A percentile compares a stretch with the other conserved stretches of the same genome.
Conservation (phyloP, 2,888 invertebrate genomes). For the Crepidodera aurea region DNA sequence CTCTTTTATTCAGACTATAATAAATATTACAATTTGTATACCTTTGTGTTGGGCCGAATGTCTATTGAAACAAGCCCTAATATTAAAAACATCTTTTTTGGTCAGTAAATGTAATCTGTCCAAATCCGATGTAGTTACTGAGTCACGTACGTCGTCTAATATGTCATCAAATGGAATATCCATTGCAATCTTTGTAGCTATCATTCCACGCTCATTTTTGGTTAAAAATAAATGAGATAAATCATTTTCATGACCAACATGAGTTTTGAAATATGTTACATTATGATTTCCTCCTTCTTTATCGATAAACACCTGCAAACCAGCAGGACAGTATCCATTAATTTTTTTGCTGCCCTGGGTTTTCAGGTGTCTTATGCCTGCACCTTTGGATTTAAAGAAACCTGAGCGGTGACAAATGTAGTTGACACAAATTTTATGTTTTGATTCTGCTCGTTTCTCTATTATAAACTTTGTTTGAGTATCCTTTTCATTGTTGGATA, state of each 20-base stretch:
- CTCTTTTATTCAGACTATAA: too few relatives aligned
- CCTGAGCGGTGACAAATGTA: slow-evolving; percentile 15
- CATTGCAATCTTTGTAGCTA: slow-evolving; percentile 22
- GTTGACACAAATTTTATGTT: background rate
- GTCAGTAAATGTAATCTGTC: background rate
- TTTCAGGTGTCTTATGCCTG: slow-evolving; percentile 7
- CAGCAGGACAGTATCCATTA: slow-evolving; percentile 21
- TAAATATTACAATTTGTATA: too few relatives aligned
- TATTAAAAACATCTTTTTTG: too few relatives aligned
- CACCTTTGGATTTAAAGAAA: slow-evolving; percentile 1
- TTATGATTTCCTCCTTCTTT: background rate
- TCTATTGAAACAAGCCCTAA: too few relatives aligned
- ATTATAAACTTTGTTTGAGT: background rate
- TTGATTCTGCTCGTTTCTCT: background rate
- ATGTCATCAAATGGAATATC: slow-evolving; percentile 28
- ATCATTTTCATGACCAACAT: slow-evolving; percentile 11
- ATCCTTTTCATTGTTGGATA: background rate
- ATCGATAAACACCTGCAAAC: background rate
- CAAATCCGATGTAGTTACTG: too few relatives aligned
- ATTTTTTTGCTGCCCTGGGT: slow-evolving; percentile 22
- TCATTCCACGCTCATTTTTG: slow-evolving; percentile 6
- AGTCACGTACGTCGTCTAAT: background rate
- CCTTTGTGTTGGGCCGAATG: too few relatives aligned
- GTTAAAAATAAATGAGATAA: slow-evolving; percentile 23
- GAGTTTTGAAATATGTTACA: slow-evolving; percentile 9